Conservation (phyloP, 1,140 invertebrate genomes). For the Pogonognathellus flavescens region DNA sequence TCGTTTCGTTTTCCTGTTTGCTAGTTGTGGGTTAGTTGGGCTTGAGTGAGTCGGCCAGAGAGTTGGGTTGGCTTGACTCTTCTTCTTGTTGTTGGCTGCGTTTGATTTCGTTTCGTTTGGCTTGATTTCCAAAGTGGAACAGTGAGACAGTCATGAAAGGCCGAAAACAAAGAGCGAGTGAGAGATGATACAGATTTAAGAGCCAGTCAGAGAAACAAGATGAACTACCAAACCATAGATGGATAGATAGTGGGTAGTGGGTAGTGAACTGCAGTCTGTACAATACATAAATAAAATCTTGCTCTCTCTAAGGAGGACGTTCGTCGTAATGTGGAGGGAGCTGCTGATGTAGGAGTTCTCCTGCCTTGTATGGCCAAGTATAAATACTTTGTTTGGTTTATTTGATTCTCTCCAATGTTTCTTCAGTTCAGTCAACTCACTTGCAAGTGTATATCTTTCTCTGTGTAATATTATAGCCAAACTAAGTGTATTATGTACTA, state of each 20-base stretch:
- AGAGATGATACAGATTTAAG: conserved; percentile 36
- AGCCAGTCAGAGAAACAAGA: conserved; percentile 12
- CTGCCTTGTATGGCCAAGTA: no score
- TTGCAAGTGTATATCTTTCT: no score
- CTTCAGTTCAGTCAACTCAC: no score
- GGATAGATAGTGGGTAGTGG: conserved; percentile 10
- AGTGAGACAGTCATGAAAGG: not conserved
- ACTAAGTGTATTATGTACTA: no score
- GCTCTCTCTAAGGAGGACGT: no score
- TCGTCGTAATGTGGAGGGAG: no score
- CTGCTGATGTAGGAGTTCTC: no score
- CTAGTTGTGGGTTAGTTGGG: conserved; percentile 2
- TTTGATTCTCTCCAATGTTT: no score
- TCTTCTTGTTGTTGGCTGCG: not conserved
- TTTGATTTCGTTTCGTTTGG: conserved; percentile 2
- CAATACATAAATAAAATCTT: no score
- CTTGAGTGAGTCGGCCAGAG: not conserved
- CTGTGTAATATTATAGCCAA: no score
- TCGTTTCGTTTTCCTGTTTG: conserved; percentile 1
- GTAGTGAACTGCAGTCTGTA: not conserved
- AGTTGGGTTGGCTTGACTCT: not conserved
- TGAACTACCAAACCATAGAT: conserved; percentile 26
- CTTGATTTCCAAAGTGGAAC: conserved; percentile 30
- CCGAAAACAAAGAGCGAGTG: conserved; percentile 14
- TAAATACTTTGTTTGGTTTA: no score